phyloP scores from a whole-genome alignment of 2,113 vertebrate genomes.

The Diphyllodes magnificus region DNA sequence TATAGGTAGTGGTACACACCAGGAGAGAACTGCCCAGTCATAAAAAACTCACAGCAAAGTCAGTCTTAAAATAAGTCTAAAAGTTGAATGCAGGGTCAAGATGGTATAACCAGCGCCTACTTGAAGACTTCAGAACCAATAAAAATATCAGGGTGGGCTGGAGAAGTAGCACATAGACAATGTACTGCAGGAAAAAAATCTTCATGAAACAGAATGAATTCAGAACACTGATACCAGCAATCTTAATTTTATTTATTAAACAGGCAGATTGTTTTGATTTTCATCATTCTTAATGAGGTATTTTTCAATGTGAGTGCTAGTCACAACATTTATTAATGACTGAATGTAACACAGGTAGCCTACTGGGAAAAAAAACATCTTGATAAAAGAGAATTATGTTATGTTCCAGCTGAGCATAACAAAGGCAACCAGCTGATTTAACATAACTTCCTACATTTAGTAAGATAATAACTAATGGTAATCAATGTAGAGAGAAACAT shows the following conservation, averaged over 20 bases:
- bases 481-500: neutral
- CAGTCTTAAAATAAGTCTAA: neutral
- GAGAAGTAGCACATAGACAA: neutral
- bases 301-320: neutral
- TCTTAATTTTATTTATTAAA: neutral
- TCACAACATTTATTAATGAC: neutral
- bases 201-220: neutral
- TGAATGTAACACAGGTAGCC: neutral
- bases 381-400: neutral
- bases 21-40: neutral
- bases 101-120: neutral
- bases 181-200: neutral
- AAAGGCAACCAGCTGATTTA: neutral
- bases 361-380: neutral
- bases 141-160: neutral
- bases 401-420: neutral
- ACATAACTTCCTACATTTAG: neutral
- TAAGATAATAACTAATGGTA: neutral
- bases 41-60: neutral
- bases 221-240: neutral
- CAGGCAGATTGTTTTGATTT: neutral
- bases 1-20: neutral
- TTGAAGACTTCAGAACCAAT: neutral
- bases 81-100: neutral
- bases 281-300: neutral